phyloP scores from a whole-genome alignment of 37 sponge, comb jelly and placozoan species.

The Geodia barretti region DNA sequence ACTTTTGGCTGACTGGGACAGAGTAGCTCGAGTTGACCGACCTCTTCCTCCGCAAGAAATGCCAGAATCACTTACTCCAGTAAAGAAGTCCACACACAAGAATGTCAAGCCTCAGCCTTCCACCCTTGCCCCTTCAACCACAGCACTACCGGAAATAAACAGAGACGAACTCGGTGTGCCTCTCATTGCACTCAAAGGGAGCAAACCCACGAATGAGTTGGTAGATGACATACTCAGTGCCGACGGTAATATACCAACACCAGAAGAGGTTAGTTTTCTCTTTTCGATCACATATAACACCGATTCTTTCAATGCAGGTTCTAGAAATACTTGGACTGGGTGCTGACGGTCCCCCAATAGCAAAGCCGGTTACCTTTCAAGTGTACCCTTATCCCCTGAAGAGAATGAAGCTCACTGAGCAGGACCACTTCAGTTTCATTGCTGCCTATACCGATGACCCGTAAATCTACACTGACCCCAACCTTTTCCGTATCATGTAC shows the following conservation, averaged over 20 bases:
- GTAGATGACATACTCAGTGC: conserved; percentile 34
- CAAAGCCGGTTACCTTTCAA: conserved; percentile 72
- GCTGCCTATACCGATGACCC: conserved; percentile 79
- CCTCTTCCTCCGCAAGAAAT: conserved; percentile 3
- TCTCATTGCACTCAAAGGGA: conserved; percentile 46
- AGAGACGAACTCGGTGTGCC: conserved; percentile 88
- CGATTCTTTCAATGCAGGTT: conserved; percentile 24
- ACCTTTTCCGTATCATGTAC: too few relatives aligned
- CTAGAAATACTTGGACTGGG: conserved; percentile 86
- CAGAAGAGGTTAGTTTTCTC: conserved; percentile 54
- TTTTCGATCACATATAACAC: background rate
- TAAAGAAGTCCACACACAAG: conserved; percentile 18
- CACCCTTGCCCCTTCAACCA: background rate
- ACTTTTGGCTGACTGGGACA: conserved; percentile 85
- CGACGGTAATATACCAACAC: conserved; percentile 59
- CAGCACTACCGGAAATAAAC: conserved; percentile 48
- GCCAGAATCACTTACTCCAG: conserved; percentile 31
- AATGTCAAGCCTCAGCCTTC: background rate
- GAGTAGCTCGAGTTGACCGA: conserved; percentile 36
- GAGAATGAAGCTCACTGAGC: conserved; percentile 24
- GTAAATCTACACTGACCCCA: conserved; percentile 54
- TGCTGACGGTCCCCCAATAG: conserved; percentile 83
- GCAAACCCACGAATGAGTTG: conserved; percentile 20
- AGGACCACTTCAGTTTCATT: conserved; percentile 62
- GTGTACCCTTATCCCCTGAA: conserved; percentile 76